Base-by-base conservation (phyloP, 2,888 invertebrate genomes). In the Deladenus siricidicola region DNA sequence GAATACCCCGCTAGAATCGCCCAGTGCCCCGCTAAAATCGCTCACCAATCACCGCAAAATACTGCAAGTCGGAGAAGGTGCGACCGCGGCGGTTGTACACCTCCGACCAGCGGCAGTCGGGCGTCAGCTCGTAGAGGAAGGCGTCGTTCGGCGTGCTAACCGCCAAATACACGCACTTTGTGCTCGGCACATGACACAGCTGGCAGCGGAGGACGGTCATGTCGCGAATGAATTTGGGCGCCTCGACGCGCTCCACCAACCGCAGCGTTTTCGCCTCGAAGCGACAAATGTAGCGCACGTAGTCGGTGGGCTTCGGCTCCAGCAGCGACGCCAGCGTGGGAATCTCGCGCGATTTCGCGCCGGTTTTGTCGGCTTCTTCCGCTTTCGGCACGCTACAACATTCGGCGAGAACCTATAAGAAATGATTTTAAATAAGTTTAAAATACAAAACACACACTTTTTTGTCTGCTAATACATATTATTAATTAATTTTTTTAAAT, bases 111-210 rank as follows among this genome's bases (percentile, higher is more conserved):
- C 45, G 23, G 6, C 64, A 34, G 4, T 57, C 58, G 23, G 42
- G 26, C 39, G 39, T 65, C 45, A 65, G 29, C 48, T 65, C 65
- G 48, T 67, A 65, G 8, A 65, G 28, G 34, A 64, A 65, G 21
- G 62, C 63, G 28, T 64, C 39, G 26, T 60, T 58, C 19, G 68
- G 66, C 28, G 65, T 68, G 53, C 63, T 65, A 28, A 63, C 65
- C 10, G 68, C 68, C 57, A 65, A 47, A 47, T 68, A 65, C 23
- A 65, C 44, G 47, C 61, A 53, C 19, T 68, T 47, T 19, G 61
- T 65, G 24, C 47, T 39, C 21, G 61, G 43, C 34, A 54, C 62
- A 39, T 52, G 68, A 28, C 65, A 65, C 26, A 65, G 23, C 6
- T 56, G 56, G 56, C 60, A 65, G 21, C 29, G 30, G 24, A 42